Base-by-base conservation (phyloP, 2,888 invertebrate species). In the Drosophila stalkeri region DNA sequence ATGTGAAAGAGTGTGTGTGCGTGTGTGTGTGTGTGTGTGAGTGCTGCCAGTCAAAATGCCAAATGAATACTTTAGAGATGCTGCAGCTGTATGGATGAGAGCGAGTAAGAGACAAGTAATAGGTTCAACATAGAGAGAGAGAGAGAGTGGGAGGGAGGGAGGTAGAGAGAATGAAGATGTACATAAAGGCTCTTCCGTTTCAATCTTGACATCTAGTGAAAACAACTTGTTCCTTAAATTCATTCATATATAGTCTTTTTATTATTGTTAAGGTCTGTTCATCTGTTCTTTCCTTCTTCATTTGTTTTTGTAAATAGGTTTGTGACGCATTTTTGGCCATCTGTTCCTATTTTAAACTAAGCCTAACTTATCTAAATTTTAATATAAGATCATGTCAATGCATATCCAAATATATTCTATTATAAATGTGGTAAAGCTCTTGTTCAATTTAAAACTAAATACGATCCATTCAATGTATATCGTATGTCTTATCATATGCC, bases 21-120 rank as follows among this genome's bases (percentile, higher is more conserved):
- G 8, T n/a, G 18, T 16, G 33, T 55, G 51, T 23, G 60, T 55
- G 16, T 52, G 65, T 7, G 12, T 16, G 73, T 9, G 46, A 8
- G 3, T 20, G 14, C 20, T 47, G 47, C 27, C 16, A 27, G 47
- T 9, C 16, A 27, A 27, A 47, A 47, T 49, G 49, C 49, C 35
- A 64, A 49, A 64, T 47, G 47, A 47, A 70, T 59, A 51, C 35
- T 46, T 46, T 61, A 39, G 41, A 57, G 61, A 39, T 64, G 31
- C 16, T 70, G 55, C 55, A 76, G n/a, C 33, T 16, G 54, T 11
- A 44, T 27, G 39, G 23, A 43, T n/a, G 18, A 35, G 35, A 64
- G 49, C 35, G 64, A 64, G 39, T 23, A 23, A 35, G 35, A 4
- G 23, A 31, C 47, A 47, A 27, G 47, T 27, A 16, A 6, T 12